Base-by-base conservation (phyloP, 2,113 vertebrate species). In the Megaceryle torquata region DNA sequence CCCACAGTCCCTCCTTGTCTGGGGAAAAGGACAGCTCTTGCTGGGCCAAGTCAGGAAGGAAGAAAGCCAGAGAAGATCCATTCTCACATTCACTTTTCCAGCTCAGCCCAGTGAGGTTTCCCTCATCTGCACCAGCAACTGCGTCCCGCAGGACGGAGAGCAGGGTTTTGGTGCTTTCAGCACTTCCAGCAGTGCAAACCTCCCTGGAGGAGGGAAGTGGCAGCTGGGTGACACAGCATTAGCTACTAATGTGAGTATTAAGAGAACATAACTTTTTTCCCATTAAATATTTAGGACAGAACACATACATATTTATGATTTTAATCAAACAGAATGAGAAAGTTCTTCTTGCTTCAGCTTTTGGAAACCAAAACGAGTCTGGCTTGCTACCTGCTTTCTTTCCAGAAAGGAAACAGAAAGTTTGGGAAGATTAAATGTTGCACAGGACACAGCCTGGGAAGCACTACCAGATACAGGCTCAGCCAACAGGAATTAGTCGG, bases 251-350 rank as follows among this genome's bases (percentile, higher is more conserved):
- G 53, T 13, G 6, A 69, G 53, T 17, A 39, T 46, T 82, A 85
- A 57, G 48, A 80, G 59, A 86, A 59, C 10, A 14, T 4, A 78
- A 54, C 56, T 51, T 39, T 46, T 46, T 18, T 64, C 39, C 86
- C 60, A 81, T 86, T 4, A 96, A 95, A 89, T 92, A 89, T 95
- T 94, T 59, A 94, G 83, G 72, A 3, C 7, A 12, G 81, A 86
- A 54, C 69, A 77, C 78, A 86, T 94, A 37, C 57, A 81, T 92
- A 94, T 89, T 92, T 92, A 92, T 92, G 54, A 44, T 51, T 68
- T 33, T 54, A 84, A 93, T 94, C 81, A 89, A 96, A 91, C 56
- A 67, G 95, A 96, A 89, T 95, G 37, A 68, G 53, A 84, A 82
- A 89, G 77, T 39, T 86, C 50, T 60, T 72, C 72, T 78, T 33